A percentile compares a stretch with the other conserved stretches of the same genome.
Evolutionary conservation across 2,888 invertebrate genomes (phyloP).

Genomic region (Eledona agricola): DNA sequence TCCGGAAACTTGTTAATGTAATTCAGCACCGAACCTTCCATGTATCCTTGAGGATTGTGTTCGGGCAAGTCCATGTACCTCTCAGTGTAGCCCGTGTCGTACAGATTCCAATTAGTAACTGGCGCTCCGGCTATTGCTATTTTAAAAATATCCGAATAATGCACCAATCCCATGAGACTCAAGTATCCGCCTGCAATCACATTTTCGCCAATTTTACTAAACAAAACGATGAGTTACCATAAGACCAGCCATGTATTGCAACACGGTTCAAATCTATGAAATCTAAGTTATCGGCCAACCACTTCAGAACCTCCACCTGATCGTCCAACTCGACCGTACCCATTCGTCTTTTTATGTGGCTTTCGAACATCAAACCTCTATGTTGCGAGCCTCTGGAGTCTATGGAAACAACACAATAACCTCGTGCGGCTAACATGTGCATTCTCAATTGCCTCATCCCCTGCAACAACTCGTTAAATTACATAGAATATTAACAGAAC

Average conservation of each 20-base stretch:
- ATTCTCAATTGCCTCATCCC: slow-evolving; percentile 90
- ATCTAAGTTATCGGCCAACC: slow-evolving; percentile 82
- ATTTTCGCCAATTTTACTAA: slow-evolving; percentile 5
- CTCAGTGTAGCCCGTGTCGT: slow-evolving; percentile 99
- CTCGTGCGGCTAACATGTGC: slow-evolving; percentile 94
- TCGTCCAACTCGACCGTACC: slow-evolving; percentile 94
- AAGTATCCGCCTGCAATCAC: slow-evolving; percentile 81
- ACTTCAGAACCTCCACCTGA: slow-evolving; percentile 90
- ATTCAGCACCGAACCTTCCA: slow-evolving; percentile 83
- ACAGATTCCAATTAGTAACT: slow-evolving; percentile 95
- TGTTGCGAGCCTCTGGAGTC: slow-evolving; percentile 96
- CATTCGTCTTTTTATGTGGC: slow-evolving; percentile 88
- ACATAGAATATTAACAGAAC: background rate
- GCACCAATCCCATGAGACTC: slow-evolving; percentile 92
- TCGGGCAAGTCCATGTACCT: slow-evolving; percentile 92
- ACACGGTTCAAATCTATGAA: slow-evolving; percentile 92
- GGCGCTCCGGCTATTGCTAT: slow-evolving; percentile 97
- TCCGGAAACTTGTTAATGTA: slow-evolving; percentile 90
- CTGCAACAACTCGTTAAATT: slow-evolving; percentile 62
- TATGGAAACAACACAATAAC: slow-evolving; percentile 94
- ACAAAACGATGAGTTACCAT: slow-evolving; percentile 69
- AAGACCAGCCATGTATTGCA: slow-evolving; percentile 98
- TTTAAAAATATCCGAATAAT: slow-evolving; percentile 92
- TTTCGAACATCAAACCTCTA: slow-evolving; percentile 91
- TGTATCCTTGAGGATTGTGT: slow-evolving; percentile 80